These are phyloP conservation scores for Microtus ochrogaster DNA, from an alignment of 2,113 vertebrate species.

Conservation along the genomic window DNA sequence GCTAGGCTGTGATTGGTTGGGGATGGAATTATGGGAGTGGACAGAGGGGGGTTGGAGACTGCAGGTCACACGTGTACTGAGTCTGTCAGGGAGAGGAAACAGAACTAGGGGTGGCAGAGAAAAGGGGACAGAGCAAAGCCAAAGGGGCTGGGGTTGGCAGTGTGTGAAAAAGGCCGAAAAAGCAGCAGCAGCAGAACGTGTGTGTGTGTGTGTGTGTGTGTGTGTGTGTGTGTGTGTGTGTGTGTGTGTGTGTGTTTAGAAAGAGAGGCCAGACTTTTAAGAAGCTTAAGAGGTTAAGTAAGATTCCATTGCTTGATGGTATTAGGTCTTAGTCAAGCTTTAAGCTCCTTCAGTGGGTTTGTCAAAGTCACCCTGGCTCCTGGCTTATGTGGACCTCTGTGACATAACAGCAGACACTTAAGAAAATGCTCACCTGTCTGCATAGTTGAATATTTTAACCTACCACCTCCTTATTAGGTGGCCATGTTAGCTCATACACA, in stretches of 20 bases:
- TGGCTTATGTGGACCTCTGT: neutral
- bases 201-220: too few species aligned
- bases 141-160: neutral
- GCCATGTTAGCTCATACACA: neutral
- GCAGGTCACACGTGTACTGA: neutral
- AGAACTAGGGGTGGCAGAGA: neutral
- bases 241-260: too few species aligned
- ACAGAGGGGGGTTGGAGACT: neutral
- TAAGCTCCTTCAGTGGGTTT: conserved; percentile 11
- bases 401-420: neutral
- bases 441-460: neutral
- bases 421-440: neutral
- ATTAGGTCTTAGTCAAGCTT: neutral
- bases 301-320: neutral
- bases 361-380: conserved; percentile 30
- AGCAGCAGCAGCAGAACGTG: neutral
- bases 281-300: neutral
- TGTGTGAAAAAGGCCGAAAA: neutral
- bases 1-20: neutral
- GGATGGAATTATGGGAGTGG: neutral
- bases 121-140: neutral
- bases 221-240: too few species aligned
- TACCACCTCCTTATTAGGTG: neutral
- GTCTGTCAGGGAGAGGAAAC: neutral
- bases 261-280: neutral